These are phyloP conservation scores for Anisognathus igniventris DNA, from an alignment of 2,797 vertebrate species.

Conservation along the genomic window DNA sequence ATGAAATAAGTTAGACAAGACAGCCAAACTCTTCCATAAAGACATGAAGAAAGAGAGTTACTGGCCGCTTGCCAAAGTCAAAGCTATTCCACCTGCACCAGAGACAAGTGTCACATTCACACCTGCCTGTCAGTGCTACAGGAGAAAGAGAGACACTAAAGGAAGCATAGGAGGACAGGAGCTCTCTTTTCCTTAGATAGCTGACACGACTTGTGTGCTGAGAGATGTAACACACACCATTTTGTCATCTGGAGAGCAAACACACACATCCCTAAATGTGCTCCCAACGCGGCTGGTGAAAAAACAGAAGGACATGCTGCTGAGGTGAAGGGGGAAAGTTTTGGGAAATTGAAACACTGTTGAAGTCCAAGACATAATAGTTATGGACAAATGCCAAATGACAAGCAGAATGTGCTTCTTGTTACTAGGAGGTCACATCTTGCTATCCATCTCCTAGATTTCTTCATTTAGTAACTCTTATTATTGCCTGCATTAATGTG, in stretches of 20 bases:
- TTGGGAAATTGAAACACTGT: rapidly evolving
- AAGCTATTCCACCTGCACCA: background rate
- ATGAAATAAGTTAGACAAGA: background rate
- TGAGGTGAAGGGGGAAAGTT: background rate
- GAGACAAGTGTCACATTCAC: background rate
- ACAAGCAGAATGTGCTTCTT: background rate
- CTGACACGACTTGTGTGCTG: background rate
- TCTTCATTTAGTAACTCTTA: background rate
- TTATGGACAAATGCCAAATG: background rate
- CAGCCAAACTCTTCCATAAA: background rate
- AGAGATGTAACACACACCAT: background rate
- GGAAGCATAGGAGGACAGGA: background rate
- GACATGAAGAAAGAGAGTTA: background rate
- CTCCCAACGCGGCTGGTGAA: background rate
- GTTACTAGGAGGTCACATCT: background rate
- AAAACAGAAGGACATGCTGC: background rate
- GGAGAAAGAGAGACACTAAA: background rate
- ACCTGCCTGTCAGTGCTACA: background rate
- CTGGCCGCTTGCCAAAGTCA: background rate
- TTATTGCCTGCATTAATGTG: background rate
- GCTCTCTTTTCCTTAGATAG: background rate
- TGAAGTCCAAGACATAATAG: background rate
- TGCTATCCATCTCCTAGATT: background rate
- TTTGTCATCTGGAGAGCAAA: background rate
- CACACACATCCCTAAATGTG: background rate